Percentiles rank a stretch among this genome's conserved stretches.
These are phyloP conservation scores for Amphipyra tragopoginis DNA, from an alignment of 2,888 invertebrate species.

Conservation along the genomic window DNA sequence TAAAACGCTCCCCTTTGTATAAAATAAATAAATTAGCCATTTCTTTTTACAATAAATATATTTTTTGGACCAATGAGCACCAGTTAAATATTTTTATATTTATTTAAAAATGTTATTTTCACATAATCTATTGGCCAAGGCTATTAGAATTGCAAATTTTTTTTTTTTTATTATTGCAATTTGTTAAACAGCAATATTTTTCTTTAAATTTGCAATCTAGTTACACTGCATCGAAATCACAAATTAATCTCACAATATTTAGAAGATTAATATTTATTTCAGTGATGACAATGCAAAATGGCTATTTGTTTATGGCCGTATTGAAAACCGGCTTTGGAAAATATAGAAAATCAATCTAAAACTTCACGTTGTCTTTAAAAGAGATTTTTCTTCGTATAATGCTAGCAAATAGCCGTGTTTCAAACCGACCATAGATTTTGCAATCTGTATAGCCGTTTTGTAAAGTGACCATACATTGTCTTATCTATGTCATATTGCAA, in stretches of 20 bases:
- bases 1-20: conserved; percentile 15
- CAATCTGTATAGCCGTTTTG: neutral
- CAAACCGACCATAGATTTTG: neutral
- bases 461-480: neutral
- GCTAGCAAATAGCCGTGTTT: neutral
- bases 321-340: neutral
- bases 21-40: conserved; percentile 13
- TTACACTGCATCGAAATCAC: too few species aligned
- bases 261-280: too few species aligned
- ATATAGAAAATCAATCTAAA: neutral
- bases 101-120: neutral
- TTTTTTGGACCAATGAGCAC: conserved; percentile 13
- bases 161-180: too few species aligned
- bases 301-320: neutral
- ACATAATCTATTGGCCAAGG: neutral
- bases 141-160: too few species aligned
- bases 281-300: conserved; percentile 13
- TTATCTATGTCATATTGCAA: neutral
- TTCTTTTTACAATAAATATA: conserved; percentile 12
- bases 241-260: too few species aligned
- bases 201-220: too few species aligned
- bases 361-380: too few species aligned
- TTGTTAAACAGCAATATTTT: too few species aligned
- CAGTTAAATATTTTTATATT: neutral
- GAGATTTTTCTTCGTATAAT: neutral